Conservation (phyloP, 2,113 vertebrate genomes). For the Dipodomys merriami region DNA sequence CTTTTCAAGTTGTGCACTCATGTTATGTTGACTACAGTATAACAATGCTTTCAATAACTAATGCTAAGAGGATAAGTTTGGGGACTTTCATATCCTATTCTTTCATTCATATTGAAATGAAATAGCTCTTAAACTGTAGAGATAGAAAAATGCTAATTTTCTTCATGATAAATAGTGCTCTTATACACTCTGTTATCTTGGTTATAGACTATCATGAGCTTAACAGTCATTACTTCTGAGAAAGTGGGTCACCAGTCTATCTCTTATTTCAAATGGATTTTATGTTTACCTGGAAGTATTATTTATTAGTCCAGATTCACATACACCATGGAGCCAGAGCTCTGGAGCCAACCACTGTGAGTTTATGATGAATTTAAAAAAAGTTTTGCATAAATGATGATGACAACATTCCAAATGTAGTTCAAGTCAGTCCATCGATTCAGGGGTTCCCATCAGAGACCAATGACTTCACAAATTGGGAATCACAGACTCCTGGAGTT, state of each 20-base stretch:
- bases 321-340: not conserved
- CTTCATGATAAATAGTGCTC: constrained; percentile 69
- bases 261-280: constrained; percentile 4
- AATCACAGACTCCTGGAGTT: not conserved
- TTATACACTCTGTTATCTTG: constrained; percentile 62
- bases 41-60: not conserved
- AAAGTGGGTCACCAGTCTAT: constrained; percentile 57
- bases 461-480: not conserved
- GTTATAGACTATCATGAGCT: constrained; percentile 58
- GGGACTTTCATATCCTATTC: constrained; percentile 55
- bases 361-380: not conserved
- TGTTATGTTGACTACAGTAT: constrained; percentile 26
- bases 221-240: constrained; percentile 57
- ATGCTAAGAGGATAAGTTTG: constrained; percentile 51
- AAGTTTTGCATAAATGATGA: not conserved
- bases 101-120: constrained; percentile 64
- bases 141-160: constrained; percentile 74
- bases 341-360: not conserved
- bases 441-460: not conserved
- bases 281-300: not conserved
- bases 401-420: not conserved
- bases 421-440: not conserved
- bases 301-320: not conserved
- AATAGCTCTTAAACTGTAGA: constrained; percentile 63
- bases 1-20: constrained; percentile 29